Base-by-base conservation (phyloP, 2,113 vertebrate species). In the Climacteris rufus region DNA sequence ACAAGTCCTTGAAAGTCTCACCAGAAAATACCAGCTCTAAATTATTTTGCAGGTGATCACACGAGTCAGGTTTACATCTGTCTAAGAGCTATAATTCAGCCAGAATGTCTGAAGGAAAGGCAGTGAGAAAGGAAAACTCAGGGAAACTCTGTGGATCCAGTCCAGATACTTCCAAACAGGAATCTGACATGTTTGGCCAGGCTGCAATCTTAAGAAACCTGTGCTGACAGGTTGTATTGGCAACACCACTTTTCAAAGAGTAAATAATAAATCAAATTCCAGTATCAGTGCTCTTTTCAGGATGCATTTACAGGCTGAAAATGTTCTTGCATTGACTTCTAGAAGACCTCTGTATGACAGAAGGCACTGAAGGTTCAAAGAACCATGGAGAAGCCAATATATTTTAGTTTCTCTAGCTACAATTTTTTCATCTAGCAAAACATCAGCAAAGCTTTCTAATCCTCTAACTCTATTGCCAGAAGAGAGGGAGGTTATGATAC, bases 131-230 rank as follows among this genome's bases (percentile, higher is more conserved):
- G 57, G 19, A 82, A 54, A 71, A 24, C 0, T 0, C 6, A 7
- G 16, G 40, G 50, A 64, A 84, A 21, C 8, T 64, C 70, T 76
- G 63, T 94, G 76, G 68, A 93, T 56, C 65, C 20, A 25, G 56
- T 94, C 69, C 86, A 95, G 80, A 22, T 71, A 91, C 87, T 95
- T 96, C 77, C 77, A 65, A 83, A 83, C 39, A 89, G 68, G 76
- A 87, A 89, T 74, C 72, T 49, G 12, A 52, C 76, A 37, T 4
- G 39, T 77, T 91, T 8, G 5, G 77, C 90, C 86, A 89, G 65
- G 63, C 53, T 89, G 44, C n/a, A 50, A n/a, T 39, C 76, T 71
- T 60, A 71, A 60, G 88, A 90, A 95, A 79, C 86, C 40, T 90
- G 86, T 78, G 23, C 88, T 84, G 86, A 83, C 88, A 87, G 44